Conservation (phyloP, 2,797 vertebrate genomes). For the Eulemur albifrons region DNA sequence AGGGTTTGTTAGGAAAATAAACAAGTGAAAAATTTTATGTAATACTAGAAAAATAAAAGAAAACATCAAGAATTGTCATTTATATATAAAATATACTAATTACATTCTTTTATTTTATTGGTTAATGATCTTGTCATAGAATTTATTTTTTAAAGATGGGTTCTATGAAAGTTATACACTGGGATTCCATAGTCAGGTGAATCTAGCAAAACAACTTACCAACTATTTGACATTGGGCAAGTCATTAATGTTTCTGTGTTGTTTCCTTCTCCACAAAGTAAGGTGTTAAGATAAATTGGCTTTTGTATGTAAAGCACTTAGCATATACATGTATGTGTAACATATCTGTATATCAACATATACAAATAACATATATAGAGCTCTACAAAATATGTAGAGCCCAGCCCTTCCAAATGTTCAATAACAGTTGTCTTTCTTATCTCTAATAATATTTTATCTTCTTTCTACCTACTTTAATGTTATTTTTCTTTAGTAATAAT, state of each 20-base stretch:
- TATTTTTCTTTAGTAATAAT: conserved; percentile 14
- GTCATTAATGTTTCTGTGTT: neutral
- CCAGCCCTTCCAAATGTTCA: neutral
- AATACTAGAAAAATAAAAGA: neutral
- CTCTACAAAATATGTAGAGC: neutral
- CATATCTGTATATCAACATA: neutral
- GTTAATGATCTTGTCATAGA: neutral
- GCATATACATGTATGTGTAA: neutral
- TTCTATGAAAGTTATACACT: neutral
- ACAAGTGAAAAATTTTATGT: neutral
- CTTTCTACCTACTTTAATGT: neutral
- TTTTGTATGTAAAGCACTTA: neutral
- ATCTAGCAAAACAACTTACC: neutral
- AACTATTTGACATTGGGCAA: neutral
- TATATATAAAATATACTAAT: conserved; percentile 4
- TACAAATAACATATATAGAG: neutral
- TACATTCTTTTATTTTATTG: conserved; percentile 1
- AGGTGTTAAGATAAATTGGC: neutral
- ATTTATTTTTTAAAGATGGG: conserved; percentile 12
- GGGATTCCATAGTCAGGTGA: neutral
- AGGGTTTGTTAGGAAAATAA: conserved; percentile 30
- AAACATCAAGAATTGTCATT: neutral
- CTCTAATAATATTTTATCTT: conserved; percentile 12
- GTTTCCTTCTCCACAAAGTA: neutral
- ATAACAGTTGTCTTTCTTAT: neutral